Evolutionary conservation across 2,113 vertebrate genomes (phyloP).

Genomic region (Heterochromis multidens): DNA sequence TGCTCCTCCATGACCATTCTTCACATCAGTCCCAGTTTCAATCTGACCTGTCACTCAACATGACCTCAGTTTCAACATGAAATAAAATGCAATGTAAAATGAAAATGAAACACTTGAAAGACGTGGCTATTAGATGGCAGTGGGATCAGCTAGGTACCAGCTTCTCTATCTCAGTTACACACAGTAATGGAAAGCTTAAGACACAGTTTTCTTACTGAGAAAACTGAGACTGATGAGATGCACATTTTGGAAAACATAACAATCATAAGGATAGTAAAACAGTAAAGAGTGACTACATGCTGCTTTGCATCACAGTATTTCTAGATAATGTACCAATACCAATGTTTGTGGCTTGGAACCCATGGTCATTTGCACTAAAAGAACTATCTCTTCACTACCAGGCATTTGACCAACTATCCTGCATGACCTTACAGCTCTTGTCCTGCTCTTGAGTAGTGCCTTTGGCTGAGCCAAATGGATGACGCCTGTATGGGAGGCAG

Average conservation of each 20-base stretch:
- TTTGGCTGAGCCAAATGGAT: slow-evolving; percentile 50
- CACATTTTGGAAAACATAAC: too few relatives aligned
- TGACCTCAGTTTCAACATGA: neutral
- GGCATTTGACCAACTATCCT: neutral
- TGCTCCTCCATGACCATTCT: neutral
- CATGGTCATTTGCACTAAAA: neutral
- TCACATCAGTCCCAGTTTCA: neutral
- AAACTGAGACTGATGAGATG: too few relatives aligned
- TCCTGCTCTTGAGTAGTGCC: slow-evolving; percentile 41
- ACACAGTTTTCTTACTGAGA: too few relatives aligned
- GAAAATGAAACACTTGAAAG: too few relatives aligned
- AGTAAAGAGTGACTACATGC: neutral
- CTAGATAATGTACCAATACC: neutral
- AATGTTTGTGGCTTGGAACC: neutral
- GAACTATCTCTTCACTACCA: neutral
- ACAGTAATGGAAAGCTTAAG: too few relatives aligned
- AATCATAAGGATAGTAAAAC: neutral
- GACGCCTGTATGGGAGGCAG: slow-evolving; percentile 54
- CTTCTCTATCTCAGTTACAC: too few relatives aligned
- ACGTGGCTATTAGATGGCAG: too few relatives aligned
- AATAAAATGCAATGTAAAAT: neutral
- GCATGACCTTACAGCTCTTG: slow-evolving; percentile 24
- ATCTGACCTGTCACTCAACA: neutral
- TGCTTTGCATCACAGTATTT: neutral
- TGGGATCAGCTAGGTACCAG: too few relatives aligned